Base-by-base conservation (phyloP, 2,113 vertebrate species). In the Aegotheles bennettii region DNA sequence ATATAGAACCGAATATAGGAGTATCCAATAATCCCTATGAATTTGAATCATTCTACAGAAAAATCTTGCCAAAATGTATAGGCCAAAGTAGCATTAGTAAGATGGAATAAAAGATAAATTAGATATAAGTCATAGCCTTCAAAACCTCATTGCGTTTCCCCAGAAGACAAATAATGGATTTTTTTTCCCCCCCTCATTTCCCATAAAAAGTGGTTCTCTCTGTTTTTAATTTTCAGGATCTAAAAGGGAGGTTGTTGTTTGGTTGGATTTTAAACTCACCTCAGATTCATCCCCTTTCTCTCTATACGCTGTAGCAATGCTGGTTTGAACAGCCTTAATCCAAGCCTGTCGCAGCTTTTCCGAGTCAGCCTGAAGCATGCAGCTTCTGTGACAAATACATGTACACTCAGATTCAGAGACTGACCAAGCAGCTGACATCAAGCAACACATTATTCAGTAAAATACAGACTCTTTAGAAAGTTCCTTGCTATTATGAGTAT, bases 261-360 rank as follows among this genome's bases (percentile, higher is more conserved):
- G 42, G 1, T 24, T 48, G 61, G 16, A 35, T 76, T 81, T 86
- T 70, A 74, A 74, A 94, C 97, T 97, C 89, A 99, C 99, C 98
- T 99, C 98, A 6, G 98, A 89, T 15, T 99, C 98, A 29, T 99
- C 99, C 61, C 99, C 98, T 95, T 99, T 98, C 95, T 99, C 99
- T 81, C 99, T 98, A 51, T 99, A 99, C n/a, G 99, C 99, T 9
- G 99, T 99, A 93, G 99, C 99, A 50, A 99, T 99, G 89, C 99
- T 99, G 97, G 99, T 99, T 96, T 99, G 99, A 79, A 99, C 99
- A 33, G 99, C 99, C 98, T 98, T 99, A 96, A 99, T 99, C 99
- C 99, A 99, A 0, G 99, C 99, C 95, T 99, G 99, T 25, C 99
- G 98, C 97, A 99, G 98, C 92, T 99, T 99, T 89, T 99, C 99